These are phyloP conservation scores for Agriopis aurantiaria DNA, from an alignment of 2,888 invertebrate species.

Conservation along the genomic window DNA sequence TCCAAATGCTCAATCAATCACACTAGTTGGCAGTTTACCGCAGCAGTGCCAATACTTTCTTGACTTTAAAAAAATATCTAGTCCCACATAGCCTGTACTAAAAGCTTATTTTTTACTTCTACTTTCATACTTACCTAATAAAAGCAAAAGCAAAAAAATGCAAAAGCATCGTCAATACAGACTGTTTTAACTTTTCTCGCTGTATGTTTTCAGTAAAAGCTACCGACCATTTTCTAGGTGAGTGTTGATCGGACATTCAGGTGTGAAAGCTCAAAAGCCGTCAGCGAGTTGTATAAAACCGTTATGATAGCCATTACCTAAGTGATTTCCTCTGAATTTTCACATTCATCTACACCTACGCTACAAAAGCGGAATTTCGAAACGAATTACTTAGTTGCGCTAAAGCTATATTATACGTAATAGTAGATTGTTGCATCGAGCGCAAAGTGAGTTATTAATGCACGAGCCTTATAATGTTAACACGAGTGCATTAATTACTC, in stretches of 20 bases:
- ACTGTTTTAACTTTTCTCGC: not conserved
- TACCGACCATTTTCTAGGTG: not conserved
- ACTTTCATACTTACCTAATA: not conserved
- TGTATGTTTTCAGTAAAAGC: conserved; percentile 2
- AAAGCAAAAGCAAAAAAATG: no score
- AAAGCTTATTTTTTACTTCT: no score
- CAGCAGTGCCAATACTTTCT: no score
- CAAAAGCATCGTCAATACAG: not conserved
- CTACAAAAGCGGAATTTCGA: conserved; percentile 12
- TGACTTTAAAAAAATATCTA: no score
- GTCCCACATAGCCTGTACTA: not conserved
- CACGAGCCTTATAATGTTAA: no score
- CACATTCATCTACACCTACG: conserved; percentile 38
- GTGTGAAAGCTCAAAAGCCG: conserved; percentile 28
- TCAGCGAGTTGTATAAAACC: conserved; percentile 18
- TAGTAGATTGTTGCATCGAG: not conserved
- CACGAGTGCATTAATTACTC: no score
- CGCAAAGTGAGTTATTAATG: no score
- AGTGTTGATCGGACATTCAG: conserved; percentile 21
- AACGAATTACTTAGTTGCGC: conserved; percentile 6
- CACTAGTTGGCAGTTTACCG: no score
- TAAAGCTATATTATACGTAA: not conserved
- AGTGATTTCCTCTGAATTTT: conserved; percentile 35
- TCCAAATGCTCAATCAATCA: no score
- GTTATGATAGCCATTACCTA: conserved; percentile 32